Evolutionary conservation across 1,140 invertebrate genomes (phyloP), one percentile per base, ranked within the genome.

Genomic region (Anagrus nilaparvatae): DNA sequence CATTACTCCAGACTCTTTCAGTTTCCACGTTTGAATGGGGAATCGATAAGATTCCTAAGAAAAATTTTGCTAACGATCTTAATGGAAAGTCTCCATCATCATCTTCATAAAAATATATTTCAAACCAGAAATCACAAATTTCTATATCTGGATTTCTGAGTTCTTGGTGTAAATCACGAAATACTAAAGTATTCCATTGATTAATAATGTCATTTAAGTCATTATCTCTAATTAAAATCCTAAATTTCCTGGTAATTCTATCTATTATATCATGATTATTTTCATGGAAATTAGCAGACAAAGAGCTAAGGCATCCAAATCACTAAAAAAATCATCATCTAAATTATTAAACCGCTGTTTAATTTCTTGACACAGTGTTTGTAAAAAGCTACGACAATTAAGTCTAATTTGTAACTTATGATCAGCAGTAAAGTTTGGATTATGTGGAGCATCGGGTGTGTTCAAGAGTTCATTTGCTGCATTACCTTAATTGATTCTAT

Each of bases 1-100:
- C 21, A 24, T 41, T 20, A 27, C 35, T 46, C 28, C 41, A 49
- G 13, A 43, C 18, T 24, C 44, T 19, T 13, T 49, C 43, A n/a
- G 39, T 31, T 5, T 33, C 27, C 5, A 40, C 44, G 24, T 50
- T 50, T 17, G 35, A 35, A 33, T 46, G 44, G 14, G 48, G 48
- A 3, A 50, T 24, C 12, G 38, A 33, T 5, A 46, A 10, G 12
- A 44, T 32, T 19, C 32, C 14, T 31, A 43, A 30, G 10, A 19
- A 35, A 27, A 43, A 46, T 39, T 13, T 10, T 10, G 40, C 20
- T 37, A 46, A 27, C 23, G 43, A 33, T 24, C 39, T 34, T 17
- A 50, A 44, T 25, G 21, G 17, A 38, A 17, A 28, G 18, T 23
- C 31, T 4, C 18, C 18, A 14, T 12, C 30, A 19, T 40, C 18